Conservation (phyloP, 2,888 invertebrate species). For the Galeruca laticollis region DNA sequence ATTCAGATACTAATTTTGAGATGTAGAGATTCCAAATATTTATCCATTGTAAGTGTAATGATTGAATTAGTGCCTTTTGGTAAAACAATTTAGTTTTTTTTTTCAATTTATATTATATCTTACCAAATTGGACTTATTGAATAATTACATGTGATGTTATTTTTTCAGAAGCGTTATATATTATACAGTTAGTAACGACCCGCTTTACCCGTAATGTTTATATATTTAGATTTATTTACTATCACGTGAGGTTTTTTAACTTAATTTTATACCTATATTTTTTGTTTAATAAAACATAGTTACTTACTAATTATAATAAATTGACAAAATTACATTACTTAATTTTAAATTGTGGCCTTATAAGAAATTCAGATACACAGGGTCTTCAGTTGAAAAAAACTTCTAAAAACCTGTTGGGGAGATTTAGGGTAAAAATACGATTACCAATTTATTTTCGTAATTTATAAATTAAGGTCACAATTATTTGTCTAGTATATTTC, state of each 20-base stretch:
- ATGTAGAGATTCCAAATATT: conserved; percentile 25
- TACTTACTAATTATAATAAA: conserved; percentile 22
- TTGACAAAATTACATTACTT: conserved; percentile 31
- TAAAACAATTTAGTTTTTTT: no score
- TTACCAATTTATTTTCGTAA: conserved; percentile 3
- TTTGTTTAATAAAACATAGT: conserved; percentile 21
- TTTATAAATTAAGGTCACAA: conserved; percentile 33
- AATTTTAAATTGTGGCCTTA: conserved; percentile 30
- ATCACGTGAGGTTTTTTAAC: conserved; percentile 18
- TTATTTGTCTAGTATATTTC: conserved; percentile 26
- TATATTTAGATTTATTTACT: conserved; percentile 29
- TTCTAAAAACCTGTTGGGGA: background rate
- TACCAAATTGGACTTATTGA: background rate
- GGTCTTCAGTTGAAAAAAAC: conserved; percentile 13
- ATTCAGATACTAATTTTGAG: background rate
- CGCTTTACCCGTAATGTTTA: conserved; percentile 26
- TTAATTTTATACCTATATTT: conserved; percentile 25
- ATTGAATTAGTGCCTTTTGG: background rate
- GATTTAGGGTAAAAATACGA: background rate
- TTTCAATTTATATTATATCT: background rate
- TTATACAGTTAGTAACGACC: background rate
- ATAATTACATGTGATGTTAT: conserved; percentile 13
- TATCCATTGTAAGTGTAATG: conserved; percentile 9
- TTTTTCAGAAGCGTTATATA: conserved; percentile 21
- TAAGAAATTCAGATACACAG: conserved; percentile 31